Evolutionary conservation across 2,113 vertebrate species (phyloP).

Genomic region (Corvus moneduloides): DNA sequence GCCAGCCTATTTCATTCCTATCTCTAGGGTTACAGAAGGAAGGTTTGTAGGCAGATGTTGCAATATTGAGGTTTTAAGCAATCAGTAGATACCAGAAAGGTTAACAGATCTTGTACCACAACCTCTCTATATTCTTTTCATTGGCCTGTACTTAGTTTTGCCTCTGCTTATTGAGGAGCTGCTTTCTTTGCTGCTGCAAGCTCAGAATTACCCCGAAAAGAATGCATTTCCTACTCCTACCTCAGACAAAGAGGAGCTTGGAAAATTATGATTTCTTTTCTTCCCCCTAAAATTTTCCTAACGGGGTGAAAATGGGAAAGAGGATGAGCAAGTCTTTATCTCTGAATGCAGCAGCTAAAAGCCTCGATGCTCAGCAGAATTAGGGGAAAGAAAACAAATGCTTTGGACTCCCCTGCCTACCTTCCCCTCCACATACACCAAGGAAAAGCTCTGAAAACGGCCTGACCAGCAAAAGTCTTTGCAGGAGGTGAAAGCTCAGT

Average conservation of each 20-base stretch:
- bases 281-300: not conserved
- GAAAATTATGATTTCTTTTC: not conserved
- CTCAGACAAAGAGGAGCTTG: not conserved
- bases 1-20: not conserved
- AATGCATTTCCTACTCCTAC: not conserved
- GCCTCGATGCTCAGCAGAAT: not conserved
- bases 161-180: not conserved
- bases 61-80: not conserved
- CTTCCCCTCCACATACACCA: not conserved
- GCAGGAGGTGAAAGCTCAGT: not conserved
- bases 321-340: not conserved
- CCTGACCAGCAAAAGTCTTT: not conserved
- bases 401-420: not conserved
- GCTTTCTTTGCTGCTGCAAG: not conserved
- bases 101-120: not conserved
- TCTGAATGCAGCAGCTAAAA: not conserved
- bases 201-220: not conserved
- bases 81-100: not conserved
- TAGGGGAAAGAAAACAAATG: not conserved
- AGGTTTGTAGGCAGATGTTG: not conserved
- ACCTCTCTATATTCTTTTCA: not conserved
- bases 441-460: not conserved
- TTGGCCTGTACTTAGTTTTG: not conserved
- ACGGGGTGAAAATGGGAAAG: not conserved
- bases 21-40: not conserved